Evolutionary conservation across 2,113 vertebrate species (phyloP), one percentile per base, ranked within the genome.

Genomic region (Gobio gobio): DNA sequence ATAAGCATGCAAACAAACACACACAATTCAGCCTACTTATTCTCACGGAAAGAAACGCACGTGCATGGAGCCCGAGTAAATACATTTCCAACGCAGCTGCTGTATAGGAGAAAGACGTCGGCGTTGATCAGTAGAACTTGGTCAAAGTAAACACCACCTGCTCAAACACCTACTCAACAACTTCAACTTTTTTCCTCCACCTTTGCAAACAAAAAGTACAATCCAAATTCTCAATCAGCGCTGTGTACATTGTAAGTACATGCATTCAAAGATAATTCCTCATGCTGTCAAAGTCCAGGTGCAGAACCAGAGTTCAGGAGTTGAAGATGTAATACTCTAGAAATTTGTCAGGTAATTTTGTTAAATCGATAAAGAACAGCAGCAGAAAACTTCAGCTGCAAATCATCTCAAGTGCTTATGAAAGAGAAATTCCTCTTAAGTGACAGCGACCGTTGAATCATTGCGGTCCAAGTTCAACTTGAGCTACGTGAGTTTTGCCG

Each of bases 191-290:
- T 81, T 68, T 68, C 47, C n/a, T 80, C 58, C 78, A 80, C n/a
- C 45, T 81, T 47, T 68, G 20, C 33, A 81, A 82, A 72, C 78
- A 82, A 20, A 83, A 78, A 22, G 61, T 49, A 81, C n/a, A 20
- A 61, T 54, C 85, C 88, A 85, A 86, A 88, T 89, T 88, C 85
- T 85, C 88, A 88, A 88, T 83, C 79, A 90, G 16, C 26, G 0
- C 45, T 12, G 78, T 22, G 61, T 45, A 81, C 26, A 81, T 68
- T 81, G 61, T 68, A 13, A 68, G 63, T 6, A 51, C 40, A 81
- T 49, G 47, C 2, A 13, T 81, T 47, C 4, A 14, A 49, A 33
- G 63, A 81, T 36, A 49, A 51, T 51, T 81, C 63, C 70, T 54
- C 64, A 54, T 43, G 43, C 73, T 78, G 77, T 88, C 87, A 72